Conservation (phyloP, 2,113 vertebrate genomes). For the Anhinga anhinga region DNA sequence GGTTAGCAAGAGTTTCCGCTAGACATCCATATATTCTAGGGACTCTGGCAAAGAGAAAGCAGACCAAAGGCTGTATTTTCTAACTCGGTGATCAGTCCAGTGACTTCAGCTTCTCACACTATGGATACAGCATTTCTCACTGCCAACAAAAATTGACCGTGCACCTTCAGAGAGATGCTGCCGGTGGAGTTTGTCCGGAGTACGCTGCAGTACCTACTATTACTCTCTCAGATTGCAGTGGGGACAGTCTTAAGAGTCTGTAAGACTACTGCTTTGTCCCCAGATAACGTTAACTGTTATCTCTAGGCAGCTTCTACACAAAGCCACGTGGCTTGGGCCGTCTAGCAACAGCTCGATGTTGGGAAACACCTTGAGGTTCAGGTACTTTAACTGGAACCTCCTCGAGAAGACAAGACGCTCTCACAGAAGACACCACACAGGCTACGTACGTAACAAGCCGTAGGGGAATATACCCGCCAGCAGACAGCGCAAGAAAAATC, state of each 20-base stretch:
- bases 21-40: background rate
- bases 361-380: background rate
- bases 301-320: background rate
- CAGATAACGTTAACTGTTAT: fast-evolving
- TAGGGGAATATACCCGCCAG: background rate
- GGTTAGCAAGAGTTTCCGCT: background rate
- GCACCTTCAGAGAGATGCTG: background rate
- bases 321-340: background rate
- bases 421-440: background rate
- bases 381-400: background rate
- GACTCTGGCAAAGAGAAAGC: background rate
- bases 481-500: background rate
- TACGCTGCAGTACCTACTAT: fast-evolving
- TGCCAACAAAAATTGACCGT: fast-evolving
- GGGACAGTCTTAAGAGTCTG: too few species aligned
- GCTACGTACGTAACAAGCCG: fast-evolving
- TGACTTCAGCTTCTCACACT: background rate
- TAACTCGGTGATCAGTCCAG: background rate
- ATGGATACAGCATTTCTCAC: fast-evolving
- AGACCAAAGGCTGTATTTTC: background rate
- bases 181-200: too few species aligned
- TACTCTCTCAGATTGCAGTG: fast-evolving
- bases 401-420: background rate
- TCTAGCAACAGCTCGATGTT: fast-evolving
- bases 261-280: background rate